phyloP scores from a whole-genome alignment of 2,797 vertebrate genomes.

The Neosilurus hyrtlii region DNA sequence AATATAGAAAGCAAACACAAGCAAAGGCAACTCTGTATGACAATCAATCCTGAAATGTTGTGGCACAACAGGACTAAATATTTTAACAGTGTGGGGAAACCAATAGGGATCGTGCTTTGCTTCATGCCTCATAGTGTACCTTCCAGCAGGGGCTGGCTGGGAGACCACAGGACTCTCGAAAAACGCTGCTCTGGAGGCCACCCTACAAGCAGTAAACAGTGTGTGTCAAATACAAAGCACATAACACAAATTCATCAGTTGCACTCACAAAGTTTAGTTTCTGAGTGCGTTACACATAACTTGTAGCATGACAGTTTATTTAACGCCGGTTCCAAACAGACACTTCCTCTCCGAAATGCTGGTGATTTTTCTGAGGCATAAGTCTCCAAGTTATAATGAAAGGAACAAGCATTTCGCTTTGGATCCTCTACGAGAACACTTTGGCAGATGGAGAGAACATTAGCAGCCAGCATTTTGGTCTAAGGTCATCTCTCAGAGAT shows the following conservation, averaged over 20 bases:
- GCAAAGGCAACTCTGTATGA: conserved; percentile 21
- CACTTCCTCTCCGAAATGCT: not conserved
- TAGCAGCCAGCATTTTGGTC: conserved; percentile 12
- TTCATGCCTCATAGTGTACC: conserved; percentile 59
- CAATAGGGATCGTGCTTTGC: conserved; percentile 9
- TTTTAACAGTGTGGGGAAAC: conserved; percentile 26
- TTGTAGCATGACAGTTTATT: conserved; percentile 19
- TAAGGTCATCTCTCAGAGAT: conserved; percentile 10
- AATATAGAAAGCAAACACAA: conserved; percentile 24
- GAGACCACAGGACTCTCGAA: conserved; percentile 86
- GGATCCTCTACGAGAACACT: conserved; percentile 15
- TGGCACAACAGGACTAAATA: conserved; percentile 28
- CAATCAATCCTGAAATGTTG: conserved; percentile 22
- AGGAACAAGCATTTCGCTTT: conserved; percentile 5
- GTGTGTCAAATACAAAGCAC: not conserved
- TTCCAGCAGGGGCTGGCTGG: conserved; percentile 76
- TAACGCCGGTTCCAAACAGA: not conserved
- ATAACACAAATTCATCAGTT: not conserved
- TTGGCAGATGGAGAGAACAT: conserved; percentile 16
- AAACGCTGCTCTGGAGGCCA: conserved; percentile 80
- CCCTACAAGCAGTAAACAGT: conserved; percentile 72
- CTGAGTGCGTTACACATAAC: not conserved
- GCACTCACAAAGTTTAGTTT: conserved; percentile 6
- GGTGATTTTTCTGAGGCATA: not conserved
- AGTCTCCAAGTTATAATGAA: conserved; percentile 23